Evolutionary conservation across 2,888 invertebrate species (phyloP).

Genomic region (Oligia latruncula): DNA sequence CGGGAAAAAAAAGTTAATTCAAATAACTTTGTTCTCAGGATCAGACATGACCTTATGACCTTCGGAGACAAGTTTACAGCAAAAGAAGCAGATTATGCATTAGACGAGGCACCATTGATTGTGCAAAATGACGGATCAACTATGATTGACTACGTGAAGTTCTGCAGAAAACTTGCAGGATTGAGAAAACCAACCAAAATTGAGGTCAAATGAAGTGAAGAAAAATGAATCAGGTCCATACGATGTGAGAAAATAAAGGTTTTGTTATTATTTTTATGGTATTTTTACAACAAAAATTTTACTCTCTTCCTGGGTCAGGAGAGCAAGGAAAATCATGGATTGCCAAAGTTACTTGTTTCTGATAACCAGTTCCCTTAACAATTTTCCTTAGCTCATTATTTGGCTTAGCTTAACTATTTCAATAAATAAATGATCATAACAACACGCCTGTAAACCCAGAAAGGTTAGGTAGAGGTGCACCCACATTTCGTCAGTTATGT

Average conservation of each 20-base stretch:
- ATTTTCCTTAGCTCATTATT: background rate
- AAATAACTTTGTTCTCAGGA: constrained; percentile 80
- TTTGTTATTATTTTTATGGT: constrained; percentile 7
- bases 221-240: background rate
- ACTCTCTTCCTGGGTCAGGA: background rate
- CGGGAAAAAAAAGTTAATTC: background rate
- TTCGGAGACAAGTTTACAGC: constrained; percentile 92
- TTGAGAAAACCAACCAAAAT: constrained; percentile 87
- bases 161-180: constrained; percentile 91
- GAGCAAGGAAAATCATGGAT: background rate
- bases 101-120: constrained; percentile 91
- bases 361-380: background rate
- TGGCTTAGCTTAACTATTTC: background rate
- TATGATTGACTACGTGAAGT: constrained; percentile 92
- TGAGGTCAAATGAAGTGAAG: constrained; percentile 36
- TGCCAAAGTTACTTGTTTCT: background rate
- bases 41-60: constrained; percentile 91
- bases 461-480: too few relatives aligned
- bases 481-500: background rate
- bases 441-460: background rate
- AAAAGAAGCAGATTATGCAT: constrained; percentile 91
- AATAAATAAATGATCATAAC: background rate
- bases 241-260: constrained; percentile 45
- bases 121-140: constrained; percentile 86
- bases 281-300: background rate